Conservation (phyloP, 2,888 invertebrate genomes). For the Apamea anceps region DNA sequence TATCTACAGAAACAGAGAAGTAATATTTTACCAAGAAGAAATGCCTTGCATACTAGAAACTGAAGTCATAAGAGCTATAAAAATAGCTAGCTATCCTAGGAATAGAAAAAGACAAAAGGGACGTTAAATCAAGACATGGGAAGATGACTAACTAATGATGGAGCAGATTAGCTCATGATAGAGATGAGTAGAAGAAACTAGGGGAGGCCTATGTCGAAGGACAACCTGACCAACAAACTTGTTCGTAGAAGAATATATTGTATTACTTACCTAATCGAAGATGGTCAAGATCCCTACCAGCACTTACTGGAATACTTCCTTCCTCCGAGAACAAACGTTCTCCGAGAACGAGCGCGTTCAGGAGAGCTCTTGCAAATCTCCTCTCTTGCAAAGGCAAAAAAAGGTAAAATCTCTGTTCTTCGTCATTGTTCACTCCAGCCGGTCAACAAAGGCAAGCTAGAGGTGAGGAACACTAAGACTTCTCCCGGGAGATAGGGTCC, state of each 20-base stretch:
- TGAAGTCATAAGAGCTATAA: background rate
- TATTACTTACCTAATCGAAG: background rate
- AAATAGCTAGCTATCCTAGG: background rate
- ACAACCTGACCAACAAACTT: background rate
- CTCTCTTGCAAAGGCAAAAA: too few species aligned
- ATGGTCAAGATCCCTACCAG: too few species aligned
- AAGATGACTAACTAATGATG: background rate
- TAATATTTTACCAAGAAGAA: background rate
- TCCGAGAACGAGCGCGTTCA: too few species aligned
- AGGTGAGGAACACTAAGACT: too few species aligned
- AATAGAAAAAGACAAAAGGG: background rate
- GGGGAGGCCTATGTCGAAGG: background rate
- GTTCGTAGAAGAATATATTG: background rate
- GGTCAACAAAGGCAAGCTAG: too few species aligned
- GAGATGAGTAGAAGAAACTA: background rate
- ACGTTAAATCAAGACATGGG: background rate
- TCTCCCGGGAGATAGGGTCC: too few species aligned
- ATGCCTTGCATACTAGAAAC: constrained; percentile 2
- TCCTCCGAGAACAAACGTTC: too few species aligned
- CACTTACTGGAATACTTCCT: too few species aligned
- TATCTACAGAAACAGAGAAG: background rate
- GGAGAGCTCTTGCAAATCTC: too few species aligned
- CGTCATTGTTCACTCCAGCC: too few species aligned
- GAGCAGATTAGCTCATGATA: background rate
- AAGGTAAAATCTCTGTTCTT: too few species aligned